Percentiles rank a stretch among this genome's conserved stretches.
Conservation (phyloP, 1,140 invertebrate genomes). For the Chelonus insularis region DNA sequence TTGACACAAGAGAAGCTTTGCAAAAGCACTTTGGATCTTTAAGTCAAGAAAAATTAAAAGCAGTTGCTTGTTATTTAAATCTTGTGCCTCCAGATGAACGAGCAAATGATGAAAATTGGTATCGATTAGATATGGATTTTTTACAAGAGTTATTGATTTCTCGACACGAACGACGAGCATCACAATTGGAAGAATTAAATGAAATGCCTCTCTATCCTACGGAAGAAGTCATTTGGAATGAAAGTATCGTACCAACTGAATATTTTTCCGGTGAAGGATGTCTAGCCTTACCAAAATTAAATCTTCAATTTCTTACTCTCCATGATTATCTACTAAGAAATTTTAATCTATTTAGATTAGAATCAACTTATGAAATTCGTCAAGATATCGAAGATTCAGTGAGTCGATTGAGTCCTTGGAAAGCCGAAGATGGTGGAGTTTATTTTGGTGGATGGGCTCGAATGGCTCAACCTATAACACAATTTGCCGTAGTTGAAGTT, state of each 20-base stretch:
- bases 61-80: constrained; percentile 84
- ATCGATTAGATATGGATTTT: constrained; percentile 77
- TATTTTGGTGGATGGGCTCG: constrained; percentile 97
- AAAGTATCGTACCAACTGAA: constrained; percentile 97
- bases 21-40: constrained; percentile 83
- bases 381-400: constrained; percentile 98
- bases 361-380: constrained; percentile 98
- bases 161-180: constrained; percentile 84
- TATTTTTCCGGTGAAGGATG: constrained; percentile 95
- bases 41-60: constrained; percentile 77
- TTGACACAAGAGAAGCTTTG: constrained; percentile 86
- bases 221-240: constrained; percentile 98
- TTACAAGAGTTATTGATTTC: constrained; percentile 84
- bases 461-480: constrained; percentile 94
- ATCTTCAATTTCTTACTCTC: constrained; percentile 96
- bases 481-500: constrained; percentile 94
- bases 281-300: constrained; percentile 95
- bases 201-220: constrained; percentile 99
- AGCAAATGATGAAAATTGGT: constrained; percentile 71
- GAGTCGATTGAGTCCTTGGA: constrained; percentile 92
- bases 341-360: constrained; percentile 96
- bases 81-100: constrained; percentile 78
- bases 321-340: constrained; percentile 98
- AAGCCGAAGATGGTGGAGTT: constrained; percentile 81
- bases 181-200: constrained; percentile 93